Percentiles rank a stretch among this genome's conserved stretches.
These are phyloP conservation scores for Paradoxurus hermaphroditus DNA, from an alignment of 2,113 vertebrate genomes.

Conservation along the genomic window DNA sequence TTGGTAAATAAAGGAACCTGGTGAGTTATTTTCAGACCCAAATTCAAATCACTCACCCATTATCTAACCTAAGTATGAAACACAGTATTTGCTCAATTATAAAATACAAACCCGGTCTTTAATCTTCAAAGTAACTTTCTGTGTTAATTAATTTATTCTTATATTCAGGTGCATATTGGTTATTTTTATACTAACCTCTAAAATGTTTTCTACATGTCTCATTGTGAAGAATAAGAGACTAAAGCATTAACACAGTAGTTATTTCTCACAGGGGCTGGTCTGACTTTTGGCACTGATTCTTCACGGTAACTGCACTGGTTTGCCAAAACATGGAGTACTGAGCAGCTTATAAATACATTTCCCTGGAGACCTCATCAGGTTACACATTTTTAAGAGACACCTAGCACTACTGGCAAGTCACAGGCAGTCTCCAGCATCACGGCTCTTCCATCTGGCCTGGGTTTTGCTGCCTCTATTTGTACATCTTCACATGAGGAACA, in stretches of 20 bases:
- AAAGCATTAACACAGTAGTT: not conserved
- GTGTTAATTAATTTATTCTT: conserved; percentile 27
- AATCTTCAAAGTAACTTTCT: conserved; percentile 51
- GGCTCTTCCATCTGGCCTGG: conserved; percentile 74
- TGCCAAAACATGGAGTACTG: conserved; percentile 9
- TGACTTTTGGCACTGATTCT: conserved; percentile 15
- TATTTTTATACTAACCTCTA: conserved; percentile 38
- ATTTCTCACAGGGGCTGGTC: not conserved
- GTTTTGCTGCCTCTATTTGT: conserved; percentile 60
- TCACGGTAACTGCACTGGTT: not conserved
- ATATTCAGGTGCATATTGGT: not conserved
- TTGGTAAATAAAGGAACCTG: not conserved
- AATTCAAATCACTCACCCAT: conserved; percentile 14
- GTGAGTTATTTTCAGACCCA: not conserved
- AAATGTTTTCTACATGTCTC: not conserved
- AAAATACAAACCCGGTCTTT: conserved; percentile 41
- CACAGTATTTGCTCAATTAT: conserved; percentile 37
- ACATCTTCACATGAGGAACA: conserved; percentile 64
- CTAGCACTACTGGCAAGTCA: conserved; percentile 46
- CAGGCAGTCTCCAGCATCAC: conserved; percentile 59
- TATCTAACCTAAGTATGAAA: conserved; percentile 61
- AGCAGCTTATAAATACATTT: conserved; percentile 5
- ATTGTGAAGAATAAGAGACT: conserved; percentile 15
- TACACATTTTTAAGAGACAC: conserved; percentile 67
- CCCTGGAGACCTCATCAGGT: conserved; percentile 48